These are phyloP conservation scores for Panopea generosa DNA, from an alignment of 2,888 invertebrate species.

Conservation along the genomic window DNA sequence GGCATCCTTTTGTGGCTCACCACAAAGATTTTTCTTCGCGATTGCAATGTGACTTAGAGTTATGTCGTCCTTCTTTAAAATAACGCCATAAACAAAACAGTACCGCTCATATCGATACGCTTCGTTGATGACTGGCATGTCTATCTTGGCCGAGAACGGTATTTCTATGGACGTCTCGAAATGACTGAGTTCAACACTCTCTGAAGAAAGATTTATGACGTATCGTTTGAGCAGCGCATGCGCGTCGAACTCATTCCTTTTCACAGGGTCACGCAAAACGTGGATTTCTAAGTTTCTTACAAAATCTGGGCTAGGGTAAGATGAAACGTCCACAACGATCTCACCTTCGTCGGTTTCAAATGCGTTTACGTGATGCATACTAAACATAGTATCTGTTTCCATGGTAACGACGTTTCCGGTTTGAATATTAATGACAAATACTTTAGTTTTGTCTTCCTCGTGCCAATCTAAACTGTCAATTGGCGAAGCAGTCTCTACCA, in stretches of 20 bases:
- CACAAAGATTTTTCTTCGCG: slow-evolving; percentile 81
- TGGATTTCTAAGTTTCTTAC: slow-evolving; percentile 72
- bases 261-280: slow-evolving; percentile 64
- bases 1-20: slow-evolving; percentile 56
- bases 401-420: slow-evolving; percentile 67
- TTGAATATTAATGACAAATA: slow-evolving; percentile 75
- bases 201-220: slow-evolving; percentile 64
- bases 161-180: slow-evolving; percentile 51
- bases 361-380: slow-evolving; percentile 82
- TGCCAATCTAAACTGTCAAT: slow-evolving; percentile 79
- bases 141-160: slow-evolving; percentile 70
- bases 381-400: slow-evolving; percentile 71
- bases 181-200: slow-evolving; percentile 30
- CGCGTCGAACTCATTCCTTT: slow-evolving; percentile 70
- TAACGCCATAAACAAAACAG: slow-evolving; percentile 80
- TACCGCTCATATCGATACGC: slow-evolving; percentile 71
- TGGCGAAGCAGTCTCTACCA: slow-evolving; percentile 74
- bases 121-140: slow-evolving; percentile 82
- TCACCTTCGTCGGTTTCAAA: slow-evolving; percentile 67
- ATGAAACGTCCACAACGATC: slow-evolving; percentile 76
- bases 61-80: slow-evolving; percentile 74
- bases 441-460: slow-evolving; percentile 62
- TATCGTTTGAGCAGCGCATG: slow-evolving; percentile 74
- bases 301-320: slow-evolving; percentile 76
- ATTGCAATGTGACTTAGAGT: slow-evolving; percentile 71